These are phyloP conservation scores for Drepana falcataria DNA, from an alignment of 2,888 invertebrate genomes.

Conservation along the genomic window DNA sequence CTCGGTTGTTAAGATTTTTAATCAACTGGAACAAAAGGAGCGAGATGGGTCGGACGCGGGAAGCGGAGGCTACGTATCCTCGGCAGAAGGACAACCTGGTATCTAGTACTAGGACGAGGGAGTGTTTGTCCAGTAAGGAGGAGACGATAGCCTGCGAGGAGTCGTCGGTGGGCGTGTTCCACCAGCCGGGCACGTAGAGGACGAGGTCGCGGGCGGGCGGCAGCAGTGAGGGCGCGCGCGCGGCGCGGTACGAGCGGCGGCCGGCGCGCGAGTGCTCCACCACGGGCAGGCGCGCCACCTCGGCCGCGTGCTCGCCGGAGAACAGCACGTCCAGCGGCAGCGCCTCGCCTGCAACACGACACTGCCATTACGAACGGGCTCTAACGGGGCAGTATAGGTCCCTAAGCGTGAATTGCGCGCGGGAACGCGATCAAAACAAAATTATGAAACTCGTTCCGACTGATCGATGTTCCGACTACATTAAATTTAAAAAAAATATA, in stretches of 20 bases:
- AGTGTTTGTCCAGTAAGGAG: conserved; percentile 43
- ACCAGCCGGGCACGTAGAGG: conserved; percentile 67
- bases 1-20: conserved; percentile 33
- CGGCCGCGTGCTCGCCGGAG: conserved; percentile 31
- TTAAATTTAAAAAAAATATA: too few species aligned
- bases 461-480: too few species aligned
- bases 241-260: conserved; percentile 28
- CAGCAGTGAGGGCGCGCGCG: conserved; percentile 24
- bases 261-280: conserved; percentile 35
- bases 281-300: conserved; percentile 35
- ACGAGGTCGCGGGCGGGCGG: conserved; percentile 21
- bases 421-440: too few species aligned
- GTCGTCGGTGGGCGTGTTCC: conserved; percentile 59
- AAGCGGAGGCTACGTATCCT: conserved; percentile 55
- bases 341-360: conserved; percentile 48
- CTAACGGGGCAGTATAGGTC: too few species aligned
- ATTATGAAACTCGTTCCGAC: too few species aligned
- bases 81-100: conserved; percentile 52
- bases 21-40: conserved; percentile 43
- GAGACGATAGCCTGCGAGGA: conserved; percentile 46
- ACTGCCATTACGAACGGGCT: neutral
- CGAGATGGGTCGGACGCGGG: conserved; percentile 47
- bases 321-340: conserved; percentile 52
- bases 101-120: conserved; percentile 48
- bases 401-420: too few species aligned